A percentile compares a stretch with the other conserved stretches of the same genome.
Conservation (phyloP, 2,888 invertebrate species). For the Athalia circularis region DNA sequence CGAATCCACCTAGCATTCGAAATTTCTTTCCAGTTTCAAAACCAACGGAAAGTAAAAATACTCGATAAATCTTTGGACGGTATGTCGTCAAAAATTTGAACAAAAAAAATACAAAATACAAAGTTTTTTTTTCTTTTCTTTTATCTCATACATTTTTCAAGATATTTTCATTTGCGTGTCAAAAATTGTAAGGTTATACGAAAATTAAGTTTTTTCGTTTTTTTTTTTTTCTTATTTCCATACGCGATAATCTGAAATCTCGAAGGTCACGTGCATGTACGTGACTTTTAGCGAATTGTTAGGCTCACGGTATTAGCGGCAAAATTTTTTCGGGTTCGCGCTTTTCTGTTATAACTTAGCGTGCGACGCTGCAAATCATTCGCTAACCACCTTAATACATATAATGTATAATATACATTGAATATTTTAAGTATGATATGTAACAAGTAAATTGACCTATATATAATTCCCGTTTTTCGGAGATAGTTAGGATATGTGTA, state of each 20-base stretch:
- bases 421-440: neutral
- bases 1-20: neutral
- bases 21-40: neutral
- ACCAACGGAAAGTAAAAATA: neutral
- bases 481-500: neutral
- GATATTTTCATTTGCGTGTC: too few species aligned
- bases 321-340: neutral
- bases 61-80: too few species aligned
- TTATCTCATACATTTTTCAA: too few species aligned
- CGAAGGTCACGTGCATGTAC: neutral
- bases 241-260: neutral
- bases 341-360: neutral
- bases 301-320: neutral
- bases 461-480: neutral
- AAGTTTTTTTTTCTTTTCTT: too few species aligned
- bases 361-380: conserved; percentile 10
- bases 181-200: too few species aligned
- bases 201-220: neutral
- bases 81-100: too few species aligned
- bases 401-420: neutral
- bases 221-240: too few species aligned
- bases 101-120: too few species aligned
- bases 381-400: neutral
- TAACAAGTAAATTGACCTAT: neutral
- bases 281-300: conserved; percentile 19